These are phyloP conservation scores for Lycia hirtaria DNA, from an alignment of 2,888 invertebrate species.

Conservation along the genomic window DNA sequence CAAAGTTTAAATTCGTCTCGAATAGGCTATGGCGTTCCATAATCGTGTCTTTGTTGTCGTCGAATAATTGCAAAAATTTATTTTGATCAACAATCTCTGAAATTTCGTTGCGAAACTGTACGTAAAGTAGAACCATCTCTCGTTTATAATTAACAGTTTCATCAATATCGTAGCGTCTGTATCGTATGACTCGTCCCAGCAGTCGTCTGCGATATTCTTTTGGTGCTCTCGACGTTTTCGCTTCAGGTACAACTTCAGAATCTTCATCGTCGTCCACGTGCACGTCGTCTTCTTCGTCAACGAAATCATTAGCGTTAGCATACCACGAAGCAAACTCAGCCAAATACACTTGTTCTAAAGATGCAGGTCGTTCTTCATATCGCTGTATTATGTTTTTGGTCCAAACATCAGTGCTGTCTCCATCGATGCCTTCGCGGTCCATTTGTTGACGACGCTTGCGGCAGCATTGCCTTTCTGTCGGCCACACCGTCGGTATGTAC, in stretches of 20 bases:
- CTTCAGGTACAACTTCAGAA: slow-evolving; percentile 44
- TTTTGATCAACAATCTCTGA: slow-evolving; percentile 44
- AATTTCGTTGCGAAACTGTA: slow-evolving; percentile 56
- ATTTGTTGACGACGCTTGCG: slow-evolving; percentile 46
- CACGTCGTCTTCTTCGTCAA: slow-evolving; percentile 52
- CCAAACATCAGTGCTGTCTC: slow-evolving; percentile 49
- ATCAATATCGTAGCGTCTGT: slow-evolving; percentile 58
- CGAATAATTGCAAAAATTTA: slow-evolving; percentile 44
- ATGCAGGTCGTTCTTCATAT: slow-evolving; percentile 49
- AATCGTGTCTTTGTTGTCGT: slow-evolving; percentile 43
- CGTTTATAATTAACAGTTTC: slow-evolving; percentile 53
- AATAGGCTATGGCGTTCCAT: slow-evolving; percentile 43
- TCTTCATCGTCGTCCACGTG: slow-evolving; percentile 49
- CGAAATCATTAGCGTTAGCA: slow-evolving; percentile 49
- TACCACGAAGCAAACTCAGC: slow-evolving; percentile 53
- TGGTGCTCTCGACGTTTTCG: slow-evolving; percentile 42
- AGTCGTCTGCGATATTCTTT: slow-evolving; percentile 49
- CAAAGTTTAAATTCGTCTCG: slow-evolving; percentile 44
- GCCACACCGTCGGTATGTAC: slow-evolving; percentile 62
- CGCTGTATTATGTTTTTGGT: slow-evolving; percentile 48
- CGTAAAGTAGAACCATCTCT: slow-evolving; percentile 56
- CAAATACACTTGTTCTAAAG: slow-evolving; percentile 43
- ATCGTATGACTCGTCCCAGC: slow-evolving; percentile 52
- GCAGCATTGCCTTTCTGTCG: slow-evolving; percentile 54
- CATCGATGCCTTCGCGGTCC: slow-evolving; percentile 46